phyloP scores from a whole-genome alignment of 2,888 invertebrate genomes.

The Hypselothyrea guttata region DNA sequence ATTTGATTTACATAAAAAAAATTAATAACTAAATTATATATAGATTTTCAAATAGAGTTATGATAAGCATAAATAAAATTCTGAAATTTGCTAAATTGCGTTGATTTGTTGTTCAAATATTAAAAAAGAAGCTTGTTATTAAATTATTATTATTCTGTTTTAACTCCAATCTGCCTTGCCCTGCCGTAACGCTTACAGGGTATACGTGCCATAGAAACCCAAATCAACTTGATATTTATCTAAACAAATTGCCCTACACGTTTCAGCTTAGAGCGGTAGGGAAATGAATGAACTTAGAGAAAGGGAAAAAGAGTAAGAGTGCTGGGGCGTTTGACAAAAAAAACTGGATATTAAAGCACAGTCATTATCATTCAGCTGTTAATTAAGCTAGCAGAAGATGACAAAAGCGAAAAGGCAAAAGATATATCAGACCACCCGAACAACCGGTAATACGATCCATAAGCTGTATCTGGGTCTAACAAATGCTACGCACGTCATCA shows the following conservation, averaged over 20 bases:
- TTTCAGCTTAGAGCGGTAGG: background rate
- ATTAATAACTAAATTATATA: too few species aligned
- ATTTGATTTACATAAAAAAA: too few species aligned
- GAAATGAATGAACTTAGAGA: background rate
- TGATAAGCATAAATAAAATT: too few species aligned
- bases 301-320: background rate
- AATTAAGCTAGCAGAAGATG: constrained; percentile 8
- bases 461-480: background rate
- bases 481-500: background rate
- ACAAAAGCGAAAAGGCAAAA: constrained; percentile 1
- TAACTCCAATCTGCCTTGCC: too few species aligned
- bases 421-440: constrained; percentile 2
- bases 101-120: too few species aligned
- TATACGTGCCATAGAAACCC: constrained; percentile 2
- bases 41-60: too few species aligned
- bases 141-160: too few species aligned
- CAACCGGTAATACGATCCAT: constrained; percentile 14
- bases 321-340: background rate
- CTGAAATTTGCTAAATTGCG: too few species aligned
- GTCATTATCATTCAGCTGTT: constrained; percentile 16
- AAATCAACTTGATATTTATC: constrained; percentile 13
- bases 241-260: background rate
- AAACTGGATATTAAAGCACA: constrained; percentile 2
- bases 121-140: too few species aligned
- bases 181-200: background rate